Evolutionary conservation across 2,113 vertebrate species (phyloP).

Genomic region (Sisor rabdophorus): DNA sequence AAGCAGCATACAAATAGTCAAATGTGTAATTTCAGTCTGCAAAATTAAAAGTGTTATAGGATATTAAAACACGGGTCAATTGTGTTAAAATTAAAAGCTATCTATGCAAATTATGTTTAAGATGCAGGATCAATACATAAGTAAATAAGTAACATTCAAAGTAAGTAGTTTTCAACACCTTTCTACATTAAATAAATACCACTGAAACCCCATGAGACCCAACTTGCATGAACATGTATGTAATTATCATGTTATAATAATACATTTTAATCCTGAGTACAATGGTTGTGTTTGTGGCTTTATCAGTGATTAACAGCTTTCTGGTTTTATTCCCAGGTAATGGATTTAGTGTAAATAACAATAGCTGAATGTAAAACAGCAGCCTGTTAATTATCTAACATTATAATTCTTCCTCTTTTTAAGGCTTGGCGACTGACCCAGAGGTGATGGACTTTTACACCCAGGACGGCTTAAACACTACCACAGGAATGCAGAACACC

Average conservation of each 20-base stretch:
- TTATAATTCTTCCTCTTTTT: neutral
- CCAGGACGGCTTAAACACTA: conserved; percentile 23
- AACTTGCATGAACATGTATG: neutral
- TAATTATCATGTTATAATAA: neutral
- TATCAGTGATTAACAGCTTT: neutral
- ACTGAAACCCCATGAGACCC: neutral
- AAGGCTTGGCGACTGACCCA: conserved; percentile 6
- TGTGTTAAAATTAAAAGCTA: too few species aligned
- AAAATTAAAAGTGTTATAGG: too few species aligned
- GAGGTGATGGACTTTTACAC: conserved; percentile 30
- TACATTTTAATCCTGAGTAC: neutral
- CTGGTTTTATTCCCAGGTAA: neutral
- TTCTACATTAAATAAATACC: neutral
- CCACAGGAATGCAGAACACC: conserved; percentile 47
- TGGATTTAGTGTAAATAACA: neutral
- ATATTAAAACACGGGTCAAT: too few species aligned
- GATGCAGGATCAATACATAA: too few species aligned
- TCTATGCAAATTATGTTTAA: too few species aligned
- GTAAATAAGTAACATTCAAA: too few species aligned
- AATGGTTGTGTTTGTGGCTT: neutral
- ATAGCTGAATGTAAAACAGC: neutral
- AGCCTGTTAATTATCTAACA: neutral
- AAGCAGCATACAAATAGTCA: too few species aligned
- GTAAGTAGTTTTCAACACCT: too few species aligned
- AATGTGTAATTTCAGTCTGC: too few species aligned